phyloP scores from a whole-genome alignment of 2,113 vertebrate genomes.

The Calypte anna region DNA sequence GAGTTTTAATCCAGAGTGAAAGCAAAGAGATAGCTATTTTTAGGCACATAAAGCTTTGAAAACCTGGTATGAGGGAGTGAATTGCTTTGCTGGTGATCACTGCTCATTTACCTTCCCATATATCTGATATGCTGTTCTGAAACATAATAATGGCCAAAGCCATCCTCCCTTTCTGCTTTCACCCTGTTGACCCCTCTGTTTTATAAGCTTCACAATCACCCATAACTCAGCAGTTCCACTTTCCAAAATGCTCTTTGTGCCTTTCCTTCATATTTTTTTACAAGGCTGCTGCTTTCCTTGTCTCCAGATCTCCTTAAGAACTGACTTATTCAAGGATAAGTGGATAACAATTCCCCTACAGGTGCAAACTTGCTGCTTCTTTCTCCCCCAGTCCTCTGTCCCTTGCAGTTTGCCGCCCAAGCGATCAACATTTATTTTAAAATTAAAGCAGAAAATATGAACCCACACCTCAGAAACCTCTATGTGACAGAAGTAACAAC shows the following conservation, averaged over 20 bases:
- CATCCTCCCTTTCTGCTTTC: constrained; percentile 4
- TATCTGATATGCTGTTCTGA: constrained; percentile 9
- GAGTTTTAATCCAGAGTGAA: neutral
- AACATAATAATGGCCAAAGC: neutral
- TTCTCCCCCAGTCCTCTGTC: neutral
- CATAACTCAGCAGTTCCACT: neutral
- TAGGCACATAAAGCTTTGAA: constrained; percentile 21
- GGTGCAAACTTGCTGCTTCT: neutral
- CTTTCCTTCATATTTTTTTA: neutral
- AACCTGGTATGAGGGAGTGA: constrained; percentile 34
- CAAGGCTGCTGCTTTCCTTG: neutral
- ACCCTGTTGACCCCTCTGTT: neutral
- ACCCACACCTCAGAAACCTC: neutral
- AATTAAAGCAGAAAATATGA: neutral
- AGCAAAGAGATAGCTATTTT: constrained; percentile 31
- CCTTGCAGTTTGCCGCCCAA: neutral
- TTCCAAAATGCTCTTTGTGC: fast-evolving
- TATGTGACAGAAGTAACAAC: neutral
- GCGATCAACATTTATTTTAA: neutral
- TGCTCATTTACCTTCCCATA: constrained; percentile 28
- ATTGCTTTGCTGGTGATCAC: constrained; percentile 20
- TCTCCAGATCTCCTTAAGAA: neutral
- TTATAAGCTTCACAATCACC: neutral
- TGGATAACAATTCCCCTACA: neutral
- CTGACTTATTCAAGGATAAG: neutral